Base-by-base conservation (phyloP, 2,888 invertebrate genomes). In the Volucella inflata region DNA sequence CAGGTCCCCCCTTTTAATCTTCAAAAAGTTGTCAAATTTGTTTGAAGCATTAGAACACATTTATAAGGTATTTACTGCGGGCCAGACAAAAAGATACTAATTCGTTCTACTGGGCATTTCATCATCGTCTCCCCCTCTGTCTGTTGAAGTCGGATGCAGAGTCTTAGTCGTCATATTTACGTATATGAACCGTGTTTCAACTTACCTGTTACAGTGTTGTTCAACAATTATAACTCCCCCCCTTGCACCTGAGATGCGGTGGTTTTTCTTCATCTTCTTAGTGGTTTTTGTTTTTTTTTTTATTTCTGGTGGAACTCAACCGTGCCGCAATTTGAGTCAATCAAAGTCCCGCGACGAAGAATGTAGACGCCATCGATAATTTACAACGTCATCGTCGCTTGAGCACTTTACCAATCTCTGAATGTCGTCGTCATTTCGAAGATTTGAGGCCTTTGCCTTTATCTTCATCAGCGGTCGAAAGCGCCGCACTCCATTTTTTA, bases 341-440 rank as follows among this genome's bases (percentile, higher is more conserved):
- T 87, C 87, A 82, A 83, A 83, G 87, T 87, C 87, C 83, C 87
- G 75, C 78, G 87, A 83, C 83, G 79, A 87, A 87, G 87, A 87
- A 85, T 87, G 84, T 87, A 87, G 87, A 87, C 87, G 87, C 87
- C 87, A 87, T 87, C 87, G 85, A 87, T 87, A 87, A 87, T 87
- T 87, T 87, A 87, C 87, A 87, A 87, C 82, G 87, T 87, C 87
- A 83, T 87, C 82, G 75, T 81, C 82, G 84, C 80, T 80, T 76
- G 80, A 81, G 78, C 82, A 87, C 87, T 87, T 82, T 82, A 87
- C 82, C 77, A 78, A 82, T 81, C 67, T 51, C 59, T 11, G 68
- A 62, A 77, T 77, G 87, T 82, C 60, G 76, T 72, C 68, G 38
- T 57, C 57, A 14, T 68, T 72, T 42, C 30, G 6, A 30, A 30